Evolutionary conservation across 2,888 invertebrate genomes (phyloP).

Genomic region (Anthophora plumipes): DNA sequence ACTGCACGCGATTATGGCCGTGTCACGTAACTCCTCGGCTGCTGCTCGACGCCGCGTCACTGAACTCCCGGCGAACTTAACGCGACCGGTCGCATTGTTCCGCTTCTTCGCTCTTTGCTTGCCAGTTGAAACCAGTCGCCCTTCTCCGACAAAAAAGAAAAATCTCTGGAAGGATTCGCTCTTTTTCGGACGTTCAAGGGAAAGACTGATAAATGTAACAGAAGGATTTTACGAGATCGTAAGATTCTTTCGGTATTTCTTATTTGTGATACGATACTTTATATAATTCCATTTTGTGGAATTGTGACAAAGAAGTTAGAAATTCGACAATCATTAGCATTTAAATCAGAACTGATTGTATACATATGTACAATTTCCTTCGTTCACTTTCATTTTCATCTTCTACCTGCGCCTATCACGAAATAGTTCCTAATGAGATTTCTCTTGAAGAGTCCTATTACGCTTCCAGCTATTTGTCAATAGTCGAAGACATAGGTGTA

Average conservation of each 20-base stretch:
- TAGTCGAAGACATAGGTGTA: not conserved
- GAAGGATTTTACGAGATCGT: no score
- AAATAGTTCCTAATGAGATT: constrained; percentile 57
- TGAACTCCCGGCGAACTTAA: constrained; percentile 64
- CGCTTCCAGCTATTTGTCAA: constrained; percentile 48
- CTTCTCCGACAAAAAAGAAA: not conserved
- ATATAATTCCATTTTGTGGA: constrained; percentile 50
- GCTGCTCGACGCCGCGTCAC: constrained; percentile 54
- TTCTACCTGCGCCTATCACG: not conserved
- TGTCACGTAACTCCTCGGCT: constrained; percentile 74
- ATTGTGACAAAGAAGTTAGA: no score
- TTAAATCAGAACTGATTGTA: constrained; percentile 43
- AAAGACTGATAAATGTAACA: not conserved
- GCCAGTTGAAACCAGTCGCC: constrained; percentile 4
- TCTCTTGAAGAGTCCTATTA: constrained; percentile 44
- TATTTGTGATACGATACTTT: no score
- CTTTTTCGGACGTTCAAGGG: no score
- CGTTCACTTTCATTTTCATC: not conserved
- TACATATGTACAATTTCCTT: constrained; percentile 24
- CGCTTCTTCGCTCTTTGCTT: constrained; percentile 47
- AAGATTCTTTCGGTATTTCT: no score
- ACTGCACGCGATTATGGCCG: constrained; percentile 75
- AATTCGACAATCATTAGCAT: constrained; percentile 37
- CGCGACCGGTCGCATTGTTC: constrained; percentile 61
- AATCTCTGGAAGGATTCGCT: not conserved